These are phyloP conservation scores for Orycteropus afer DNA, from an alignment of 2,113 vertebrate species.

Conservation along the genomic window DNA sequence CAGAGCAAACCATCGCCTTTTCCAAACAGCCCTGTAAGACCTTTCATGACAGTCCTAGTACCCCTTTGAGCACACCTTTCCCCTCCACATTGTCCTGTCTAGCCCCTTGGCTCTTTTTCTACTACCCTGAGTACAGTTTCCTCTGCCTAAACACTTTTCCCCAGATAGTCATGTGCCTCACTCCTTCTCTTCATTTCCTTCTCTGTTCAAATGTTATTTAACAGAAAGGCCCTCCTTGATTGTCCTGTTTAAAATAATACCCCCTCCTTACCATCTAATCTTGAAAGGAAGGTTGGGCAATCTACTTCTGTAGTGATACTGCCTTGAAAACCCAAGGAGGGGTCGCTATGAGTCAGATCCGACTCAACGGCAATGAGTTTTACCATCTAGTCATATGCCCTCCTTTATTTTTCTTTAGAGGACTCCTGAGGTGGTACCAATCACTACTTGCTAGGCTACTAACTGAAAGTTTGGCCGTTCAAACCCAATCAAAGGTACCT, in stretches of 20 bases:
- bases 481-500: not conserved
- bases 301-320: too few relatives aligned
- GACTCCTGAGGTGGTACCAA: not conserved
- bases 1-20: not conserved
- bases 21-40: not conserved
- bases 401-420: constrained; percentile 9
- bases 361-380: too few relatives aligned
- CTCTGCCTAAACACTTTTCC: not conserved
- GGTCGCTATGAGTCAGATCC: too few relatives aligned
- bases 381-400: not conserved
- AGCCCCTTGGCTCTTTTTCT: not conserved
- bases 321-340: too few relatives aligned
- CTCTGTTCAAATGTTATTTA: constrained; percentile 14
- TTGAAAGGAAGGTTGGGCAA: too few relatives aligned
- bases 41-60: not conserved
- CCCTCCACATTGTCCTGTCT: not conserved
- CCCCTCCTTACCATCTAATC: too few relatives aligned
- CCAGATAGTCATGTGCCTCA: not conserved
- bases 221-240: not conserved
- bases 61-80: not conserved
- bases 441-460: not conserved
- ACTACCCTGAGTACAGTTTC: not conserved
- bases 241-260: not conserved
- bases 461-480: not conserved
- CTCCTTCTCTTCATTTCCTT: not conserved